phyloP scores from a whole-genome alignment of 2,113 vertebrate species.

The Poeciliopsis retropinna region DNA sequence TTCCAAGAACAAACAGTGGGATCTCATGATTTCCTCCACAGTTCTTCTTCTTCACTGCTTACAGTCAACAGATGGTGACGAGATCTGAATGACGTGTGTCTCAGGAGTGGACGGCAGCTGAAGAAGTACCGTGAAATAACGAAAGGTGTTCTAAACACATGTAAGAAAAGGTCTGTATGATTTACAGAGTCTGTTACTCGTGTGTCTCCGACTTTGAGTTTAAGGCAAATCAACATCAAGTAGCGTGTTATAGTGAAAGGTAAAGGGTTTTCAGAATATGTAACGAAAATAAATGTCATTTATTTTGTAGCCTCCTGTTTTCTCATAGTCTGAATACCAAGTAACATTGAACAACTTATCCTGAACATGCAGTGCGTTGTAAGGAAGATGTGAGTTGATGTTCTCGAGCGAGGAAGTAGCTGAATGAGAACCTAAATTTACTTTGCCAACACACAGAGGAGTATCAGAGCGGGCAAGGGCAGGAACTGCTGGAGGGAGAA shows the following conservation, averaged over 20 bases:
- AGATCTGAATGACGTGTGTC: background rate
- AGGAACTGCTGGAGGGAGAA: background rate
- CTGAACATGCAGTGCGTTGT: background rate
- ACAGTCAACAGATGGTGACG: conserved; percentile 37
- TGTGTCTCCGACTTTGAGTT: background rate
- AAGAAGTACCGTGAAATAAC: conserved; percentile 27
- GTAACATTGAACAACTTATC: background rate
- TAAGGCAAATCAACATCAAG: too few species aligned
- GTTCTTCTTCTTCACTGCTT: conserved; percentile 44
- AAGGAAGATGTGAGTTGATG: background rate
- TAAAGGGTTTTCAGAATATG: background rate
- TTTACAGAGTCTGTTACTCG: background rate
- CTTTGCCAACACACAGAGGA: too few species aligned
- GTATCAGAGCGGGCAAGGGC: background rate
- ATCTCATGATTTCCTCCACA: conserved; percentile 44
- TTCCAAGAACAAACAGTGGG: conserved; percentile 39
- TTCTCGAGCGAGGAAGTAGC: background rate
- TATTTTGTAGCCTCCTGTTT: too few species aligned
- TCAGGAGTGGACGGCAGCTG: background rate
- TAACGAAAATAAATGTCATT: background rate
- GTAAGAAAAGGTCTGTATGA: background rate
- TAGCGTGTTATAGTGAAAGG: too few species aligned
- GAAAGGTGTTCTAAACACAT: conserved; percentile 44
- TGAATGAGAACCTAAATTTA: background rate
- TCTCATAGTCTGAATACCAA: background rate